A percentile compares a stretch with the other conserved stretches of the same genome.
Conservation (phyloP, 2,888 invertebrate species). For the Lamproptera curius region DNA sequence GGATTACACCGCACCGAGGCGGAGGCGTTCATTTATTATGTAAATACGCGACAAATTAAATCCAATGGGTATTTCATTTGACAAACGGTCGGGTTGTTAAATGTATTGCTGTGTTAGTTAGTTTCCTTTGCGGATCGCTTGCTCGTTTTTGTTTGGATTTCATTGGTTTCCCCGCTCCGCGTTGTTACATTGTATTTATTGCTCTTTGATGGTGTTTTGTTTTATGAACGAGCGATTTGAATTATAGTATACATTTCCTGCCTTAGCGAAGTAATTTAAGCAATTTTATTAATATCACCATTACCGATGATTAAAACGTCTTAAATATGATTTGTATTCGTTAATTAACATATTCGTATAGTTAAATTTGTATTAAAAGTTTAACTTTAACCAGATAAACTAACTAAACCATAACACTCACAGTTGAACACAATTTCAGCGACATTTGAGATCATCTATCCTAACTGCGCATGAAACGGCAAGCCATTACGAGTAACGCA, state of each 20-base stretch:
- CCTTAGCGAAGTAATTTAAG: too few species aligned
- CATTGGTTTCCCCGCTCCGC: not conserved
- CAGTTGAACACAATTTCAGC: too few species aligned
- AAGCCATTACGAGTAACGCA: too few species aligned
- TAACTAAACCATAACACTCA: too few species aligned
- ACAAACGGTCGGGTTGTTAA: slow-evolving; percentile 59
- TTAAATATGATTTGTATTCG: too few species aligned
- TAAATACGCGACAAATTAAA: slow-evolving; percentile 77
- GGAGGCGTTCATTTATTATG: slow-evolving; percentile 75
- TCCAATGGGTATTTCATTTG: slow-evolving; percentile 72
- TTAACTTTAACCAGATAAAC: too few species aligned
- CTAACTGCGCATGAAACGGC: too few species aligned
- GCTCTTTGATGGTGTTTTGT: not conserved
- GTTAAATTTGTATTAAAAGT: too few species aligned
- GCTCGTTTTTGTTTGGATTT: slow-evolving; percentile 5
- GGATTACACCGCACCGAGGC: slow-evolving; percentile 64
- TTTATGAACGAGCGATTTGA: not conserved
- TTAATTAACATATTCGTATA: too few species aligned
- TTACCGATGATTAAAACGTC: too few species aligned
- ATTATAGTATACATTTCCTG: not conserved
- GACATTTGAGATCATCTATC: too few species aligned
- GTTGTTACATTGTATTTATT: not conserved
- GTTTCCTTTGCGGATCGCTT: slow-evolving; percentile 29
- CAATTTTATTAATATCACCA: too few species aligned
- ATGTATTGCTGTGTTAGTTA: slow-evolving; percentile 44